phyloP scores from a whole-genome alignment of 2,113 vertebrate genomes.

The Gobio gobio region DNA sequence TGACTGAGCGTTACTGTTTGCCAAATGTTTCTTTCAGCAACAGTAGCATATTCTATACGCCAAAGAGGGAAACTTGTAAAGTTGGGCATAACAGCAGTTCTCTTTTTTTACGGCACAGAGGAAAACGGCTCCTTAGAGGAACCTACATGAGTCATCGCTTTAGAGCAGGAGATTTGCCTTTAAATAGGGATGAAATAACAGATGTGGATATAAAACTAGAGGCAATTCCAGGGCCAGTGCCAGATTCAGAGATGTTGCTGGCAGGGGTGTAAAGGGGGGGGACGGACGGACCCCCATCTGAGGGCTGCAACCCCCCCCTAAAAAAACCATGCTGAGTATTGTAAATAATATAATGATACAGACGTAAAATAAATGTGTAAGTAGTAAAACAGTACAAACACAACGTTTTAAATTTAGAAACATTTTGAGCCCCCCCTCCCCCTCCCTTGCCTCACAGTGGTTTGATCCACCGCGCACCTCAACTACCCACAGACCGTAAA shows the following conservation, averaged over 20 bases:
- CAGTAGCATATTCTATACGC: not conserved
- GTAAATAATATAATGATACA: no score
- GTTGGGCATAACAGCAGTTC: not conserved
- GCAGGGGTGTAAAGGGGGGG: no score
- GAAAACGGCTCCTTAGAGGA: conserved; percentile 7
- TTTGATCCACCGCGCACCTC: no score
- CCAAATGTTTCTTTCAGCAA: conserved; percentile 17
- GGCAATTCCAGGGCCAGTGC: not conserved
- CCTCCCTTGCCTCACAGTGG: no score
- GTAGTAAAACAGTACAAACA: no score
- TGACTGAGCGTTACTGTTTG: not conserved
- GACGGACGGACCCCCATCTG: no score
- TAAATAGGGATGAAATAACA: conserved; percentile 7
- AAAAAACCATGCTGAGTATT: no score
- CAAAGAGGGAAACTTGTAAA: conserved; percentile 11
- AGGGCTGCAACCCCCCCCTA: no score
- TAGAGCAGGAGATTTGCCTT: conserved; percentile 15
- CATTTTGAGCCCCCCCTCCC: no score
- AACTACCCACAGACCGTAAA: no score
- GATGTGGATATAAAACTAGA: conserved; percentile 15
- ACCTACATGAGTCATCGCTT: conserved; percentile 9
- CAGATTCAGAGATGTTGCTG: conserved; percentile 5
- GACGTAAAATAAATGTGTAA: no score
- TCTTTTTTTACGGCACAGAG: not conserved
- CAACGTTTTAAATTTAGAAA: no score